Evolutionary conservation across 2,888 invertebrate genomes (phyloP).

Genomic region (Drosophila robusta): DNA sequence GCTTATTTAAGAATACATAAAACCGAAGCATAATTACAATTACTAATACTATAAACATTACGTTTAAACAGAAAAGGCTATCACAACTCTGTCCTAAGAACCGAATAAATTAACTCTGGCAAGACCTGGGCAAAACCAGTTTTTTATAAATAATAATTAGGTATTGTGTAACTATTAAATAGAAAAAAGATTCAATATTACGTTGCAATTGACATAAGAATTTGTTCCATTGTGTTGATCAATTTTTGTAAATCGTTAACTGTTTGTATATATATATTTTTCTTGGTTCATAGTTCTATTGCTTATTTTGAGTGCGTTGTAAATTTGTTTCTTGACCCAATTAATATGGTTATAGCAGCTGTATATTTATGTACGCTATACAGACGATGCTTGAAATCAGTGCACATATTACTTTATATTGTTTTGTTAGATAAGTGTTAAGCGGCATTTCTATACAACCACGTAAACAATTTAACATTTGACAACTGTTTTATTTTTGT

Average conservation of each 20-base stretch:
- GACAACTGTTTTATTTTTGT: slow-evolving; percentile 10
- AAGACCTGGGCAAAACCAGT: slow-evolving; percentile 33
- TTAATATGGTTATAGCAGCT: background rate
- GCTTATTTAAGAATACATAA: slow-evolving; percentile 19
- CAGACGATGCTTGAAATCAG: slow-evolving; percentile 5
- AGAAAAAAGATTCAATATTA: slow-evolving; percentile 1
- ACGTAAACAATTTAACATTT: slow-evolving; percentile 6
- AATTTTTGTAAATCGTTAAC: slow-evolving; percentile 36
- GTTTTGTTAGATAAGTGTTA: background rate
- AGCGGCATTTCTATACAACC: slow-evolving; percentile 6
- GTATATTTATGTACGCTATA: background rate
- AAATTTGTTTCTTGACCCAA: slow-evolving; percentile 8
- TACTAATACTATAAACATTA: slow-evolving; percentile 34
- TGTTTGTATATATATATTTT: slow-evolving; percentile 18
- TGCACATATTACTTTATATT: slow-evolving; percentile 5
- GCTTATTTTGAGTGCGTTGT: slow-evolving; percentile 27
- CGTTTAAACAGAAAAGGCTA: slow-evolving; percentile 48
- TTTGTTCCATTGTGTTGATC: slow-evolving; percentile 8
- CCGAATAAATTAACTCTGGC: slow-evolving; percentile 35
- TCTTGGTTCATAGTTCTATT: slow-evolving; percentile 15
- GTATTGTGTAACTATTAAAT: background rate
- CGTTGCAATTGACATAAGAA: slow-evolving; percentile 27
- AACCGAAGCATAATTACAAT: slow-evolving; percentile 16
- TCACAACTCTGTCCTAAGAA: slow-evolving; percentile 49
- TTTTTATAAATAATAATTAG: slow-evolving; percentile 8